Evolutionary conservation across 2,888 invertebrate species (phyloP).

Genomic region (Lasioglossum calceatum): DNA sequence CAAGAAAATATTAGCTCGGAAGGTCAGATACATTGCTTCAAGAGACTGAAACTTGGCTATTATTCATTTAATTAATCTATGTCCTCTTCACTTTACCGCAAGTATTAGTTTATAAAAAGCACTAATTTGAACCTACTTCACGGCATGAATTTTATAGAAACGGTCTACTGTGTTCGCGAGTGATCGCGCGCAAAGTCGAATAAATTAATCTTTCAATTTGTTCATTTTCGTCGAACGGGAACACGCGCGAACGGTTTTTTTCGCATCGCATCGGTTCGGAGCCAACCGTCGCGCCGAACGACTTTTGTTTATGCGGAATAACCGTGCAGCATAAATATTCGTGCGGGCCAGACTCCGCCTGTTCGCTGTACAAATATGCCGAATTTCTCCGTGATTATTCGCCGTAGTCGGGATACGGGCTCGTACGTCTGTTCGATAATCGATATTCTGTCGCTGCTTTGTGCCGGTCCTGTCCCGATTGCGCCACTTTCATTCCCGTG

Average conservation of each 20-base stretch:
- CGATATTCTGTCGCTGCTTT: conserved; percentile 47
- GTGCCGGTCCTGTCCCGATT: conserved; percentile 17
- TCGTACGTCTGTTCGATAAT: conserved; percentile 46
- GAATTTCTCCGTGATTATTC: conserved; percentile 54
- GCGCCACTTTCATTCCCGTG: conserved; percentile 38
- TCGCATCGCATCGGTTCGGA: not conserved
- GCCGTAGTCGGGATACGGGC: conserved; percentile 22
- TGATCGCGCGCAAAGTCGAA: not conserved
- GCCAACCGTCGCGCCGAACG: not conserved
- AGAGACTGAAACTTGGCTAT: too few species aligned
- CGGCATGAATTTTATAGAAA: not conserved
- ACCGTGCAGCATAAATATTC: conserved; percentile 49
- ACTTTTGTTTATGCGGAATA: conserved; percentile 55
- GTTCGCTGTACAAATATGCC: conserved; percentile 54
- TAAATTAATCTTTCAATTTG: conserved; percentile 2
- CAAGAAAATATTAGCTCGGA: too few species aligned
- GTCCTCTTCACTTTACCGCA: too few species aligned
- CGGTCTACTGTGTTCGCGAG: not conserved
- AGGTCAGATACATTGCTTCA: too few species aligned
- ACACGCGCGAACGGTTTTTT: not conserved
- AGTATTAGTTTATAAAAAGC: too few species aligned
- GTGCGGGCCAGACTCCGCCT: conserved; percentile 37
- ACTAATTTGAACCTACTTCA: too few species aligned
- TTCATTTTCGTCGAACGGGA: not conserved
- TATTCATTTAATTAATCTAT: too few species aligned